A percentile compares a stretch with the other conserved stretches of the same genome.
Conservation (phyloP, 2,113 vertebrate species). For the Athene noctua region DNA sequence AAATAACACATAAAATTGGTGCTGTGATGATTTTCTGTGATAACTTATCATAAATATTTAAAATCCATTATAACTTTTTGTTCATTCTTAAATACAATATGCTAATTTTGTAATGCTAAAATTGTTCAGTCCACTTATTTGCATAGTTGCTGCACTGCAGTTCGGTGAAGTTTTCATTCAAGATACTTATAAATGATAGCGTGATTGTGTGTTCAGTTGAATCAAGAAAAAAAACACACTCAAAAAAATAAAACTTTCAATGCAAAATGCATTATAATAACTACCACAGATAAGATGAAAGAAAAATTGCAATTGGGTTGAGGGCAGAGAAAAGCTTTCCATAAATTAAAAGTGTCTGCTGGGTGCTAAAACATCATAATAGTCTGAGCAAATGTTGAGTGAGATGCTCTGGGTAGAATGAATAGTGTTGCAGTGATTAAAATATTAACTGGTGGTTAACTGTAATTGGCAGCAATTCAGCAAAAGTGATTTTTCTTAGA, state of each 20-base stretch:
- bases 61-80: conserved; percentile 53
- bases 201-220: background rate
- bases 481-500: background rate
- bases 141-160: conserved; percentile 32
- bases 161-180: conserved; percentile 41
- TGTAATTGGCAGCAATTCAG: background rate
- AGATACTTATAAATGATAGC: conserved; percentile 36
- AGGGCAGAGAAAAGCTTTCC: background rate
- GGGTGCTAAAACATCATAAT: background rate
- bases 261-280: conserved; percentile 11
- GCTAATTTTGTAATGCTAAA: conserved; percentile 40
- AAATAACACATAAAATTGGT: conserved; percentile 10
- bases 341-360: background rate
- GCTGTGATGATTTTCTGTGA: conserved; percentile 20
- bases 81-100: conserved; percentile 43
- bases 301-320: background rate
- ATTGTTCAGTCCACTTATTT: background rate
- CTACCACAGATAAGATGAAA: conserved; percentile 6
- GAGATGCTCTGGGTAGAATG: background rate
- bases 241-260: background rate
- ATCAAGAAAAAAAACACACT: background rate
- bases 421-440: conserved; percentile 8
- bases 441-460: background rate
- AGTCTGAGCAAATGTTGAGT: background rate
- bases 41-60: conserved; percentile 55